phyloP scores from a whole-genome alignment of 2,888 invertebrate genomes.

The Galerucella pusilla region DNA sequence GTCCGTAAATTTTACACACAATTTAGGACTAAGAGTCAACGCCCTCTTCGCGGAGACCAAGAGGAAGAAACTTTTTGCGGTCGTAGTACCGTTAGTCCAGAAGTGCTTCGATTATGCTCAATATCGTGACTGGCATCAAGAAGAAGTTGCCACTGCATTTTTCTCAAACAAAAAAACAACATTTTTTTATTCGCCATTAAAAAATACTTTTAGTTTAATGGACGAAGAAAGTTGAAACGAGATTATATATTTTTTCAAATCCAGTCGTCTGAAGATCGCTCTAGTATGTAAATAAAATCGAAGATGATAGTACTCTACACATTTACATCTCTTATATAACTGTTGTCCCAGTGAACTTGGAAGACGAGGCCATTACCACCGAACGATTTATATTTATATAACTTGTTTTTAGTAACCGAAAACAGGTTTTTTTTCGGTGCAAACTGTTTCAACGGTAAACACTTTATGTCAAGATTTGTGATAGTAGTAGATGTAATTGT shows the following conservation, averaged over 20 bases:
- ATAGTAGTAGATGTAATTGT: neutral
- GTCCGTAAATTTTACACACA: slow-evolving; percentile 38
- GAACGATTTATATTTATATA: slow-evolving; percentile 33
- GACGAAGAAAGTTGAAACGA: too few species aligned
- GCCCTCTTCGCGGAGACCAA: slow-evolving; percentile 46
- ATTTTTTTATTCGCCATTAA: too few species aligned
- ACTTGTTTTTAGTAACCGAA: neutral
- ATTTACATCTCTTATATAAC: slow-evolving; percentile 38
- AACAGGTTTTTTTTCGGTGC: neutral
- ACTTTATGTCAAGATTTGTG: neutral
- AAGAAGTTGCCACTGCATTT: neutral
- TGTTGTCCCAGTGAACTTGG: slow-evolving; percentile 51
- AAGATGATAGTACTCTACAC: neutral
- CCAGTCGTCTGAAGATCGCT: neutral
- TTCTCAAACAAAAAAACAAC: neutral
- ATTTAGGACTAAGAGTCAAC: slow-evolving; percentile 51
- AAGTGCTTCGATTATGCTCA: neutral
- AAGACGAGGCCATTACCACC: slow-evolving; percentile 42
- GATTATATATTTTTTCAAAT: neutral
- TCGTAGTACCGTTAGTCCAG: slow-evolving; percentile 51
- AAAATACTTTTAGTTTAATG: too few species aligned
- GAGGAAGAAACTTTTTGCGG: slow-evolving; percentile 52
- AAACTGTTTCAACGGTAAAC: neutral
- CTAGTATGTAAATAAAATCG: slow-evolving; percentile 19
- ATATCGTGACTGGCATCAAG: neutral